Conservation (phyloP, 37 sponge, comb jelly and placozoan genomes). For the Geodia barretti region DNA sequence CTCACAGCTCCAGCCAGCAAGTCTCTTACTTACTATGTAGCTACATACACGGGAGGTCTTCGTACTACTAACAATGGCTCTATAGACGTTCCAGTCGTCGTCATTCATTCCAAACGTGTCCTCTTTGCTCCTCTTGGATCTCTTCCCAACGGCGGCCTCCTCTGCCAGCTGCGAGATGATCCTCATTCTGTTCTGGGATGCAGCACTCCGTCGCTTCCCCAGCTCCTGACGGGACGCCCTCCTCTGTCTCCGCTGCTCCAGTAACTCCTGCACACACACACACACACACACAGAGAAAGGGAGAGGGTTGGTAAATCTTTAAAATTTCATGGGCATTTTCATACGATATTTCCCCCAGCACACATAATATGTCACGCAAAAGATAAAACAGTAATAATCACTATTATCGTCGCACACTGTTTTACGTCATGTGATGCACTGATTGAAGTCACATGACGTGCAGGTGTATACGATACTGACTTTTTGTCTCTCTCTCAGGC, state of each 20-base stretch:
- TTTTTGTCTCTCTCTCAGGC: conserved; percentile 56
- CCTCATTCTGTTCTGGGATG: conserved; percentile 91
- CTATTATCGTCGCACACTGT: too few relatives aligned
- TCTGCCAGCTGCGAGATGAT: conserved; percentile 87
- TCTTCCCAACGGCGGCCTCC: conserved; percentile 43
- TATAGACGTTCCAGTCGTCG: conserved; percentile 93
- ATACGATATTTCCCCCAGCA: too few relatives aligned
- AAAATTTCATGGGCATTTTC: too few relatives aligned
- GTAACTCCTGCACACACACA: conserved; percentile 50
- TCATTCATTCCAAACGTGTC: conserved; percentile 94
- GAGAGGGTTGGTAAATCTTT: too few relatives aligned
- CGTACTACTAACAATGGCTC: conserved; percentile 70
- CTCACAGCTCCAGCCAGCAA: too few relatives aligned
- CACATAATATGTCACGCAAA: too few relatives aligned
- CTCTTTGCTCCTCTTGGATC: conserved; percentile 55
- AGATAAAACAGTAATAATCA: too few relatives aligned
- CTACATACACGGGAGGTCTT: background rate
- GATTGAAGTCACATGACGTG: background rate
- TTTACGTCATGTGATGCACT: too few relatives aligned
- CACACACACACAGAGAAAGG: background rate
- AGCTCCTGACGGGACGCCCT: conserved; percentile 73
- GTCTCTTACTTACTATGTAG: too few relatives aligned
- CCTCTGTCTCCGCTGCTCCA: conserved; percentile 61
- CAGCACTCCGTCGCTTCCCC: conserved; percentile 82
- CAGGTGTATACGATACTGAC: conserved; percentile 5